Evolutionary conservation across 2,888 invertebrate genomes (phyloP).

Genomic region (Ichneumon xanthorius): DNA sequence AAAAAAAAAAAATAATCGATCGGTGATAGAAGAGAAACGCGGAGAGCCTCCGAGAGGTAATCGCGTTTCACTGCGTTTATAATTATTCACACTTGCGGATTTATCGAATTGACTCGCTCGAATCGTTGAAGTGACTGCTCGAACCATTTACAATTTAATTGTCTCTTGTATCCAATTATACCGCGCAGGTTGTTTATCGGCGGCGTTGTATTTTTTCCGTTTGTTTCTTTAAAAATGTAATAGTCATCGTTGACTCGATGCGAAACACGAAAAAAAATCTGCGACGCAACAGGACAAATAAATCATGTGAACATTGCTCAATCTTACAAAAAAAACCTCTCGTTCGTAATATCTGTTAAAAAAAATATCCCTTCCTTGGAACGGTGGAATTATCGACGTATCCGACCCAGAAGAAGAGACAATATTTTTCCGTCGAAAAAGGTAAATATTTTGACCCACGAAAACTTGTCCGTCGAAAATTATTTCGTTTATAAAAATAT

Average conservation of each 20-base stretch:
- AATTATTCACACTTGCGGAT: conserved; percentile 47
- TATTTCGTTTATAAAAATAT: neutral
- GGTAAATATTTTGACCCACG: neutral
- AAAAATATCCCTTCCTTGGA: neutral
- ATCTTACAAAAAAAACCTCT: conserved; percentile 28
- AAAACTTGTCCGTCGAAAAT: neutral
- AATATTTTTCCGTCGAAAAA: neutral
- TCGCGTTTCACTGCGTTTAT: neutral
- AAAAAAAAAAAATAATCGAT: conserved; percentile 52
- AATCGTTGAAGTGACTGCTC: conserved; percentile 33
- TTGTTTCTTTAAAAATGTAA: conserved; percentile 3
- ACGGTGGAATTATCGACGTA: neutral
- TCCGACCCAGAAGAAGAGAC: neutral
- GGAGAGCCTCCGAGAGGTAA: neutral
- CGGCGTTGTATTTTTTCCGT: neutral
- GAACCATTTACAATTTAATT: conserved; percentile 25
- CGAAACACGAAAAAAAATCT: conserved; percentile 19
- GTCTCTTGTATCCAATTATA: conserved; percentile 20
- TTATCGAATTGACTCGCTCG: conserved; percentile 20
- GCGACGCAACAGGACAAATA: conserved; percentile 37
- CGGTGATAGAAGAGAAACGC: conserved; percentile 10
- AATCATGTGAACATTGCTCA: conserved; percentile 56
- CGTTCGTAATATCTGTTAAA: conserved; percentile 9
- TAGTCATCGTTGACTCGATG: conserved; percentile 22
- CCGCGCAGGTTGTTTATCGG: neutral